Evolutionary conservation across 1,140 invertebrate genomes (phyloP), one percentile per base, ranked within the genome.

Genomic region (Penaeus indicus): DNA sequence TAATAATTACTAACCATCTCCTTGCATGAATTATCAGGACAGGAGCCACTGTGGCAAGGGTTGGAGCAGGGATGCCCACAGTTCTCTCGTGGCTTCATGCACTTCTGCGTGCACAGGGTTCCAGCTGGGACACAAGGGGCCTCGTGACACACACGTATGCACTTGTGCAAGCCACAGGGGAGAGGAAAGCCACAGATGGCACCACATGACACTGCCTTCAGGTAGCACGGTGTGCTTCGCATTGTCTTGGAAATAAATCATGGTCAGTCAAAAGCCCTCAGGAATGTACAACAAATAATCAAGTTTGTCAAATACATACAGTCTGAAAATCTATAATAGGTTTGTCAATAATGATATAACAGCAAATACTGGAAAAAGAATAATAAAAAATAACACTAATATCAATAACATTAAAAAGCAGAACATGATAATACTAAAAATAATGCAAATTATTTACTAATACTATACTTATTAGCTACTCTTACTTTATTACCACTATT

Each of bases 191-290:
- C 95, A 92, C 98, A 99, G 0, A 96, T 94, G 72, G 97, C 92
- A 11, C 98, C 98, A 93, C 98, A 99, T 8, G 97, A 98, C 80
- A 99, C 96, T 89, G 96, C 96, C 61, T 95, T 95, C 91, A 97
- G 94, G 86, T 98, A 95, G 93, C 98, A 99, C 5, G 97, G 96
- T 79, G 99, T 97, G 42, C 97, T 97, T 91, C 96, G 96, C 89
- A 90, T 90, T 32, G 81, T 89, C 90, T 91, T 64, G 8, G 42
- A 62, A 69, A 47, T 67, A 75, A 25, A 82, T 11, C 16, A 27
- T 84, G 38, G 38, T 42, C 42, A 19, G 4, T 21, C 2, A 54
- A 22, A 75, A 60, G 22, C 27, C 10, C 16, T 11, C 16, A n/a
- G 16, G 69, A 75, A 54, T 77, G 25, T 42, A 32, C 10, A 54